These are phyloP conservation scores for Periophthalmus modestus DNA, from an alignment of 2,113 vertebrate genomes.

Conservation along the genomic window DNA sequence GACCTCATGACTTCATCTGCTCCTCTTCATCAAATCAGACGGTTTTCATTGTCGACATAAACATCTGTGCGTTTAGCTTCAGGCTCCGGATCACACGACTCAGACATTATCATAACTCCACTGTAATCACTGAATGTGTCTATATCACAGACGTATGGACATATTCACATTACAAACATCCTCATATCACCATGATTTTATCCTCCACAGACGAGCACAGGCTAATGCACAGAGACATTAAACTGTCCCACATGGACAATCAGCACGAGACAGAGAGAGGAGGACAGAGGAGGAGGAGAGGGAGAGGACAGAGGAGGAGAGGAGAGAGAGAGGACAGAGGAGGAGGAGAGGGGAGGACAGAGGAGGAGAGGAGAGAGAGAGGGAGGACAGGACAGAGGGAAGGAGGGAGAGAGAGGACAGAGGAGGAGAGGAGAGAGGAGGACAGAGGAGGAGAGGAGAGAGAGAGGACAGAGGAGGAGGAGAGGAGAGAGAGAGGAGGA, in stretches of 20 bases:
- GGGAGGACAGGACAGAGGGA: too few relatives aligned
- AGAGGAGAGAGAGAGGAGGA: too few relatives aligned
- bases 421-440: too few relatives aligned
- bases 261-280: slow-evolving; percentile 38
- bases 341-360: too few relatives aligned
- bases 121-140: slow-evolving; percentile 48
- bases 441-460: too few relatives aligned
- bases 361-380: too few relatives aligned
- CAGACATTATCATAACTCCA: slow-evolving; percentile 55
- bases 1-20: neutral
- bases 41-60: slow-evolving; percentile 49
- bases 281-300: neutral
- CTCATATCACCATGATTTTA: slow-evolving; percentile 15
- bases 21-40: neutral
- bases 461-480: too few relatives aligned
- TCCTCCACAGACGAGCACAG: slow-evolving; percentile 31
- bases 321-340: too few relatives aligned
- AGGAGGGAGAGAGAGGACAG: too few relatives aligned
- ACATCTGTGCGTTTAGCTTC: slow-evolving; percentile 42
- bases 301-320: too few relatives aligned
- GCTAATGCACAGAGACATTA: slow-evolving; percentile 71
- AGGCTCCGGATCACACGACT: slow-evolving; percentile 47
- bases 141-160: slow-evolving; percentile 57
- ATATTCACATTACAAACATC: slow-evolving; percentile 49
- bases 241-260: slow-evolving; percentile 73